Conservation (phyloP, 2,113 vertebrate species). For the Myotis yumanensis region DNA sequence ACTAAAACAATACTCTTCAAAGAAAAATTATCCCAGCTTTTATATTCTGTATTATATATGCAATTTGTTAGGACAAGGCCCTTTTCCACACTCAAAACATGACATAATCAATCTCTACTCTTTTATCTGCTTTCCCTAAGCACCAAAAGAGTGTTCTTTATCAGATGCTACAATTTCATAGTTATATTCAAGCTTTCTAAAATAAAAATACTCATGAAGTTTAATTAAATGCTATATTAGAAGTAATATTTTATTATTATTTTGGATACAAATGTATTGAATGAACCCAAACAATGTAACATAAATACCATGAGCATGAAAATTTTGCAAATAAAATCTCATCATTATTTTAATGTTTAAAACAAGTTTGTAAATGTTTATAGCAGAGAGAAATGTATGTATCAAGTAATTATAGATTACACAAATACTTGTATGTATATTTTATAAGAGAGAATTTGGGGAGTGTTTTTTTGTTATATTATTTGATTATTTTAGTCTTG, state of each 20-base stretch:
- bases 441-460: neutral
- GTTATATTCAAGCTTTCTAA: neutral
- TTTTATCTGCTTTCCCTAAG: neutral
- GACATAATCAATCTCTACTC: neutral
- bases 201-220: neutral
- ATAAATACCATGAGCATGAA: neutral
- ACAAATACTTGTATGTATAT: neutral
- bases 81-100: neutral
- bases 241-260: neutral
- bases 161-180: neutral
- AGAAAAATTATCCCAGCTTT: slow-evolving; percentile 34
- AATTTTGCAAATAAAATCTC: neutral
- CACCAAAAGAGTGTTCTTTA: neutral
- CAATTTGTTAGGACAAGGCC: neutral
- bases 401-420: neutral
- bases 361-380: neutral
- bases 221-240: neutral
- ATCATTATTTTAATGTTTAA: slow-evolving; percentile 10
- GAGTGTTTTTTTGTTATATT: neutral
- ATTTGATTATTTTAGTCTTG: neutral
- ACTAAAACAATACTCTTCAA: neutral
- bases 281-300: neutral
- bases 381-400: neutral
- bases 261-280: neutral
- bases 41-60: neutral